Conservation (phyloP, 2,888 invertebrate species). For the Marasmarcha lunaedactyla region DNA sequence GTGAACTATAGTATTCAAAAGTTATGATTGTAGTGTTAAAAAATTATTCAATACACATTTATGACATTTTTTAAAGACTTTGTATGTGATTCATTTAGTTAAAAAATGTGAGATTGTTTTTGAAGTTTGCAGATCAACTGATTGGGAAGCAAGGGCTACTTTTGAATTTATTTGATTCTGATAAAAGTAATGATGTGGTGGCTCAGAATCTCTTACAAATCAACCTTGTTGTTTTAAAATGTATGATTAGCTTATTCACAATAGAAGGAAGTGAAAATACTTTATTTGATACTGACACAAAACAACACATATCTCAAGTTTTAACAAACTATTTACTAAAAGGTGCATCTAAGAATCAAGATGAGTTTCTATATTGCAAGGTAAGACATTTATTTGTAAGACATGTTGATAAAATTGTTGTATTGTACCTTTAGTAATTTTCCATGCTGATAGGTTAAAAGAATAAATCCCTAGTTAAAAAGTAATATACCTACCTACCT, state of each 20-base stretch:
- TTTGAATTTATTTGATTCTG: constrained; percentile 31
- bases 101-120: too few relatives aligned
- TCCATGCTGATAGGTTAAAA: too few relatives aligned
- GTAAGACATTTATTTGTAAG: constrained; percentile 36
- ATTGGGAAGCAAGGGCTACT: constrained; percentile 44
- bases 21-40: too few relatives aligned
- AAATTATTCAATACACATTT: too few relatives aligned
- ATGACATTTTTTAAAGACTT: not conserved
- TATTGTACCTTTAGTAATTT: too few relatives aligned
- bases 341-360: constrained; percentile 34
- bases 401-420: too few relatives aligned
- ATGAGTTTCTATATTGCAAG: constrained; percentile 62
- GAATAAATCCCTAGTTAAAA: too few relatives aligned
- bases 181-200: constrained; percentile 20
- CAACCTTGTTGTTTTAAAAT: constrained; percentile 40
- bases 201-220: constrained; percentile 36
- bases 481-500: too few relatives aligned
- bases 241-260: constrained; percentile 32
- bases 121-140: constrained; percentile 44
- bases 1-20: too few relatives aligned
- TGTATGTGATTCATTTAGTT: too few relatives aligned
- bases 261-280: constrained; percentile 23
- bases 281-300: constrained; percentile 22
- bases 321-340: constrained; percentile 46
- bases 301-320: constrained; percentile 40